Evolutionary conservation across 2,113 vertebrate genomes (phyloP), one percentile per base, ranked within the genome.

Genomic region (Formicarius rufipectus): DNA sequence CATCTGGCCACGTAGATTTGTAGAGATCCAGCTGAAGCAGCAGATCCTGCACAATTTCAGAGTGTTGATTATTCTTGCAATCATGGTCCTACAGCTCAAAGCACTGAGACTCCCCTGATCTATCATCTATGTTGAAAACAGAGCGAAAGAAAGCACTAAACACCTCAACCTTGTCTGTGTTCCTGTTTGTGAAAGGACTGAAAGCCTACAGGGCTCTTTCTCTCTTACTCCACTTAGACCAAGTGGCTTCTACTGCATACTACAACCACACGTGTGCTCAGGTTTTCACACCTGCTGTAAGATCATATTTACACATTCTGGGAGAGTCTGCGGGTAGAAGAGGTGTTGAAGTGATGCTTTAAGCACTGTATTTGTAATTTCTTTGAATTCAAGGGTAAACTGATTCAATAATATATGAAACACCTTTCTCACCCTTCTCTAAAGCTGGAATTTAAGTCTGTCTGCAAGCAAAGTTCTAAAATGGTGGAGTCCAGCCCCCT

Each of bases 221-320:
- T 52, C 31, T 64, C 37, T 50, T 39, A 66, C 7, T 84, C 64
- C 9, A 4, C 4, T 69, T 53, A 23, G 11, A 49, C 6, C 19
- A n/a, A 5, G 4, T 20, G 68, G 4, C 5, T 77, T 88, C 27
- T 9, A 10, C 9, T 73, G 10, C 19, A 5, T 95, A 15, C 15
- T 84, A 35, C 2, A 77, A n/a, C 9, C 7, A 35, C 1, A 4
- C 0, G 22, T 22, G 0, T 3, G 1, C 15, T 50, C 67, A 90
- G 58, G 12, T 21, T 64, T 90, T 95, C 68, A 44, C 5, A 25
- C 7, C 35, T 37, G 14, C 52, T 79, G 18, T 45, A 49, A 68
- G 60, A 25, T 52, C 44, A 55, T 5, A 1, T 55, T 71, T 35
- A 40, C 21, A 18, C 33, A 39, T 67, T 67, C 11, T 81, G 24